Conservation (phyloP, 2,113 vertebrate species). For the Drymodes brunneopygia region DNA sequence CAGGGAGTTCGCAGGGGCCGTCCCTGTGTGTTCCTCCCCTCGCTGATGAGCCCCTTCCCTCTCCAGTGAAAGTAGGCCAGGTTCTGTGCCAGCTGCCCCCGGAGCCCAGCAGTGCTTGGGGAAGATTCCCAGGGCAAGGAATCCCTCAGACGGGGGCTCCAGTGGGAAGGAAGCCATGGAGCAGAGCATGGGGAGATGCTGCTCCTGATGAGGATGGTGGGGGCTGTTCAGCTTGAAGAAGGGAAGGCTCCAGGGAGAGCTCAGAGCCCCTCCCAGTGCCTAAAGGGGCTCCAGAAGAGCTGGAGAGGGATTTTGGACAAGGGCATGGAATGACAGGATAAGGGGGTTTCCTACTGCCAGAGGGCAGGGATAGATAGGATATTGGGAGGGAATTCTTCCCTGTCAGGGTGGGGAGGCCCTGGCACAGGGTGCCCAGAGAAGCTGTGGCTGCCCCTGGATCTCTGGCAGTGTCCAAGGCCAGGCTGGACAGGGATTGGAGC, state of each 20-base stretch:
- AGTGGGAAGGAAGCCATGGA: background rate
- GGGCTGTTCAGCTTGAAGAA: background rate
- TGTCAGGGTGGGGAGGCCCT: accelerated
- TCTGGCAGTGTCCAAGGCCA: background rate
- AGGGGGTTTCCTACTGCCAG: background rate
- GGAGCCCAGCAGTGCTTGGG: background rate
- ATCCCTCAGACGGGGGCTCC: background rate
- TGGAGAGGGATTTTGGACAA: background rate
- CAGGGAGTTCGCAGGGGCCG: background rate
- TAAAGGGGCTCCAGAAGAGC: background rate
- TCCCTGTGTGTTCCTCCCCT: background rate
- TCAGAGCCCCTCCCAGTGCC: background rate
- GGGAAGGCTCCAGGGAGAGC: background rate
- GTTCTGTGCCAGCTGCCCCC: background rate
- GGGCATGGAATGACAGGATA: accelerated
- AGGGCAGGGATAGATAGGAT: accelerated
- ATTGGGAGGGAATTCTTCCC: background rate
- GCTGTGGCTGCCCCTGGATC: background rate
- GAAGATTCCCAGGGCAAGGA: background rate
- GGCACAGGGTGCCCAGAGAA: background rate
- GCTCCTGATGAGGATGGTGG: background rate
- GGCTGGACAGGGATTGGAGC: accelerated
- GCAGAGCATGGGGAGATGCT: background rate
- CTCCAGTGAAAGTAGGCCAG: background rate
- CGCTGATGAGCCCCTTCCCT: background rate